Evolutionary conservation across 2,888 invertebrate species (phyloP), one percentile per base, ranked within the genome.

Genomic region (Lottia gigantea): DNA sequence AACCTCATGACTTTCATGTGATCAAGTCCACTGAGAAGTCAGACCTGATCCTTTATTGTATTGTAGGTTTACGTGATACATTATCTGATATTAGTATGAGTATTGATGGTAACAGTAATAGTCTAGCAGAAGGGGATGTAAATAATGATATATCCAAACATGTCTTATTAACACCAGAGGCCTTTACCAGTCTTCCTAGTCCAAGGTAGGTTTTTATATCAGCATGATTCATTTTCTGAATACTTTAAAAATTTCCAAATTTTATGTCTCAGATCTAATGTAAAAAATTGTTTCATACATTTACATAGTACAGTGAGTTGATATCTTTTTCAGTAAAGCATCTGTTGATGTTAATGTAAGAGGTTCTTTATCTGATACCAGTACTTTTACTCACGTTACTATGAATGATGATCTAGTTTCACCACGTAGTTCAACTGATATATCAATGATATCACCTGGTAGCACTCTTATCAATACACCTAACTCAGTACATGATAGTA

Each of bases 91-190:
- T 88, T 70, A 88, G 88, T 74, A 77, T 85, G 70, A 84, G 81
- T 63, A 71, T 76, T 8, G 81, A 82, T 46, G 70, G 68, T 8
- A 81, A 90, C 79, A 81, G 85, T 46, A 88, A 88, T n/a, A 71
- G 66, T 19, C 76, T 71, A 31, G 73, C 72, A 31, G 73, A 72
- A 19, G 74, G 74, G 0, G 75, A 74, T 55, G 67, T 70, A n/a
- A 66, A 62, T 15, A 68, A 55, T 25, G 71, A 73, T 15, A 75
- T 94, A 45, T 67, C 77, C 19, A 79, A 81, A 23, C 84, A 85
- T 6, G 74, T 84, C n/a, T 76, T 86, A 2, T 74, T 95, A 93
- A 95, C 95, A 0, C 95, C 96, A 0, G 95, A 95, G 84, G 95
- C 95, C 23, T 96, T 96, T 80, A 92, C 91, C 80, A 92, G 91